Percentiles rank a stretch among this genome's conserved stretches.
These are phyloP conservation scores for Pseudocheirus occidentalis DNA, from an alignment of 2,797 vertebrate genomes.

Conservation along the genomic window DNA sequence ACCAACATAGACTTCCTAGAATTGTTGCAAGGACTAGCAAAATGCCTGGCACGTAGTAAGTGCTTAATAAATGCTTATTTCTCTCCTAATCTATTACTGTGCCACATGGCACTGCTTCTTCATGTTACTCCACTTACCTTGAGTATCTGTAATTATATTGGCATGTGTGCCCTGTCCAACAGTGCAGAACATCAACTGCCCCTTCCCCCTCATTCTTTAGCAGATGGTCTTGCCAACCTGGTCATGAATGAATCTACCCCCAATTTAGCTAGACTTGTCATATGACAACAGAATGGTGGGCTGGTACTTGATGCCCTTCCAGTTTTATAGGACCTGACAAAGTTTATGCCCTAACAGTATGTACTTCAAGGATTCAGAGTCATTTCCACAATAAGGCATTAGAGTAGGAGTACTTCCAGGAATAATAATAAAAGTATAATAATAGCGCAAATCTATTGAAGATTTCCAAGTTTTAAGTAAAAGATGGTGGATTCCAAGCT, in stretches of 20 bases:
- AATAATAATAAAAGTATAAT: background rate
- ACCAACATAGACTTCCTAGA: background rate
- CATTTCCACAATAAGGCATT: background rate
- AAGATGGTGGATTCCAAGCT: background rate
- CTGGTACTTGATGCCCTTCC: background rate
- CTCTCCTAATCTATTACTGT: background rate
- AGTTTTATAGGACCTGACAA: background rate
- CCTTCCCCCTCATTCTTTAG: background rate
- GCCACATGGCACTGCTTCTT: background rate
- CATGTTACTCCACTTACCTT: background rate
- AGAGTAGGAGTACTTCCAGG: background rate
- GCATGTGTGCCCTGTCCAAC: background rate
- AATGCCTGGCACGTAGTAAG: background rate
- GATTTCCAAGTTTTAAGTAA: background rate
- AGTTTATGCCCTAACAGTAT: background rate
- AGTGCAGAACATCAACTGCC: background rate
- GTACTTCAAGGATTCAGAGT: background rate
- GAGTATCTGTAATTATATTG: background rate
- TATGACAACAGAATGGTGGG: background rate
- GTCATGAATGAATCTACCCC: background rate
- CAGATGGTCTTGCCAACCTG: background rate
- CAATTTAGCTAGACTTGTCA: background rate
- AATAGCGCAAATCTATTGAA: background rate
- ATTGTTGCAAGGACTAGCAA: background rate
- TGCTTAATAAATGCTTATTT: conserved; percentile 2